These are phyloP conservation scores for Zalophus californianus DNA, from an alignment of 2,797 vertebrate species.

Conservation along the genomic window DNA sequence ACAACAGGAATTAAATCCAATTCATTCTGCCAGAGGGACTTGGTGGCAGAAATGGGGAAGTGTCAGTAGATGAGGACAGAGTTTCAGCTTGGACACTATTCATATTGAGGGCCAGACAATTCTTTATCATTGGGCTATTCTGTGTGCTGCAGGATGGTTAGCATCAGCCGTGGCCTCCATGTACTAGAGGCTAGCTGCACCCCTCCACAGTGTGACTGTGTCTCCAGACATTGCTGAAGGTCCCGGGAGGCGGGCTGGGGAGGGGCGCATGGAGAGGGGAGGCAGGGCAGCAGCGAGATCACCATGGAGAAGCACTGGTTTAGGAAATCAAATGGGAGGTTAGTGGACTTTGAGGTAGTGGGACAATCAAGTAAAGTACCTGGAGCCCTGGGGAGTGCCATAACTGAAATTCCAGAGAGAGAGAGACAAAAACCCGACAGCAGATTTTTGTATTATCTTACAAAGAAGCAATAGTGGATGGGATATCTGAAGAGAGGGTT, in stretches of 20 bases:
- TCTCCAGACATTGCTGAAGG: neutral
- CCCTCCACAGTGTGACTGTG: neutral
- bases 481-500: neutral
- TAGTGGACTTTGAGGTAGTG: neutral
- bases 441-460: neutral
- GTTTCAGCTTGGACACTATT: neutral
- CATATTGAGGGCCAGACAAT: neutral
- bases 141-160: neutral
- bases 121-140: neutral
- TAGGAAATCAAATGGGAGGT: neutral
- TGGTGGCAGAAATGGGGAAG: neutral
- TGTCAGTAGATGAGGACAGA: neutral
- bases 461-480: neutral
- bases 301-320: neutral
- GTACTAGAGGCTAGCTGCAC: accelerated
- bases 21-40: neutral
- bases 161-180: neutral
- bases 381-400: neutral
- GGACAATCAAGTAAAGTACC: neutral
- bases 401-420: neutral
- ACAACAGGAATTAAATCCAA: neutral
- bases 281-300: neutral
- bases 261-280: accelerated
- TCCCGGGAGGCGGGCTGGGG: accelerated
- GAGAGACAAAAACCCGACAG: neutral